phyloP scores from a whole-genome alignment of 1,140 invertebrate genomes.

The Drosophila mayri region DNA sequence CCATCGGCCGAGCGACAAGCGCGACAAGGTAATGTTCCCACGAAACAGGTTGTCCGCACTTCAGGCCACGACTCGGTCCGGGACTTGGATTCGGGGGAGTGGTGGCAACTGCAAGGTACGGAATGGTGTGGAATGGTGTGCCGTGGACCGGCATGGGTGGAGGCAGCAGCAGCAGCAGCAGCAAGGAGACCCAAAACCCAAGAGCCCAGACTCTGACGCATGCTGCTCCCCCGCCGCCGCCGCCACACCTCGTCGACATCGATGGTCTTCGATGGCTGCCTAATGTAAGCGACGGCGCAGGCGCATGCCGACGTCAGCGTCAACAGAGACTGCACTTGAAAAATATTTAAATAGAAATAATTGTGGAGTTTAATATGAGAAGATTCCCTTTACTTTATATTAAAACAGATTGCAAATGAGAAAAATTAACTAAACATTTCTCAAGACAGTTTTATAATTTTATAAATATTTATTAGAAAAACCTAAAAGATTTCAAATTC shows the following conservation, averaged over 20 bases:
- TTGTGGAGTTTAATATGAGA: background rate
- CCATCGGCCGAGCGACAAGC: conserved; percentile 75
- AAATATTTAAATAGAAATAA: conserved; percentile 9
- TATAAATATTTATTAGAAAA: background rate
- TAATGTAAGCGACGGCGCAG: conserved; percentile 77
- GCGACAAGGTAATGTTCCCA: conserved; percentile 85
- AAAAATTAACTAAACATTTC: background rate
- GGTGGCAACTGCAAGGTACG: background rate
- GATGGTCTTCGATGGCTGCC: conserved; percentile 33
- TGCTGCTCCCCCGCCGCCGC: conserved; percentile 47
- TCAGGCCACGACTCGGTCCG: conserved; percentile 68
- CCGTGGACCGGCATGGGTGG: conserved; percentile 11
- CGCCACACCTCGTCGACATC: conserved; percentile 9
- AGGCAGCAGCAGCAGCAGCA: conserved; percentile 5
- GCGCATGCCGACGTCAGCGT: conserved; percentile 72
- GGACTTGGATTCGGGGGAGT: conserved; percentile 15
- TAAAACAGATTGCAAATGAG: background rate
- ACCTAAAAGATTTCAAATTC: background rate
- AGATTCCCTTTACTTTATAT: background rate
- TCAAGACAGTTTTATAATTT: background rate
- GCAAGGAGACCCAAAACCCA: conserved; percentile 24
- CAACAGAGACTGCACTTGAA: conserved; percentile 41
- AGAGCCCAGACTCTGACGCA: conserved; percentile 49
- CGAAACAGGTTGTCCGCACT: conserved; percentile 85
- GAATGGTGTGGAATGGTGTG: conserved; percentile 14